A percentile compares a stretch with the other conserved stretches of the same genome.
phyloP scores from a whole-genome alignment of 2,113 vertebrate genomes.

The Sebastes schlegelii region DNA sequence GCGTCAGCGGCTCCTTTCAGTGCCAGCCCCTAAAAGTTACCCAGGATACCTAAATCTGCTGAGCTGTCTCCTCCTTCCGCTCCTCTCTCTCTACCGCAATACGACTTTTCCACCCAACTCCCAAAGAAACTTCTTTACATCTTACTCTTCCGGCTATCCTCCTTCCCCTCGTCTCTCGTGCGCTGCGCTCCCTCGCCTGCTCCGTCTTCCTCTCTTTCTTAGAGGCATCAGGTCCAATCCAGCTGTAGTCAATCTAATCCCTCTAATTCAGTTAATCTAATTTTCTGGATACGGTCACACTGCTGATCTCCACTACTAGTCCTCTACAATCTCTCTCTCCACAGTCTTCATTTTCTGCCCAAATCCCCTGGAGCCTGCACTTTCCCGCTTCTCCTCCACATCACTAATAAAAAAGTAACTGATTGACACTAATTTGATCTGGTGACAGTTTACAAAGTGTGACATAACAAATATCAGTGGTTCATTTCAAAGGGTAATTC shows the following conservation, averaged over 20 bases:
- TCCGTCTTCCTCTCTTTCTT: constrained; percentile 52
- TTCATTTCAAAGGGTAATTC: background rate
- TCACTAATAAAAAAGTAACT: constrained; percentile 16
- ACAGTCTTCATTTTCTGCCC: constrained; percentile 35
- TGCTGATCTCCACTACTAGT: constrained; percentile 58
- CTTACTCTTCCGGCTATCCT: constrained; percentile 38
- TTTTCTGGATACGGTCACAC: constrained; percentile 74
- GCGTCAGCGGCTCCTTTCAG: constrained; percentile 61
- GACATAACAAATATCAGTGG: background rate
- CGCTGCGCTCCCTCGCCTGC: constrained; percentile 24
- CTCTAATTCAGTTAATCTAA: constrained; percentile 81
- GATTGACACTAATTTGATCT: constrained; percentile 44
- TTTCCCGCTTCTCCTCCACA: constrained; percentile 26
- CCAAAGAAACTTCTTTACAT: constrained; percentile 61
- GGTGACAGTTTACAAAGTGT: constrained; percentile 13
- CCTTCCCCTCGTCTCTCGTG: constrained; percentile 5
- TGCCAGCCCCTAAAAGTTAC: constrained; percentile 75
- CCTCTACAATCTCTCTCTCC: constrained; percentile 46
- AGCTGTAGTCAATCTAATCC: constrained; percentile 76
- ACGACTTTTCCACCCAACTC: constrained; percentile 69
- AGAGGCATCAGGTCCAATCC: constrained; percentile 65
- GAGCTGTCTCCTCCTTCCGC: constrained; percentile 71
- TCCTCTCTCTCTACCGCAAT: constrained; percentile 68
- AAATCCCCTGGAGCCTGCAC: constrained; percentile 49
- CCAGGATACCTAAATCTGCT: constrained; percentile 78